phyloP scores from a whole-genome alignment of 2,888 invertebrate species.

The Macrosiphum euphorbiae region DNA sequence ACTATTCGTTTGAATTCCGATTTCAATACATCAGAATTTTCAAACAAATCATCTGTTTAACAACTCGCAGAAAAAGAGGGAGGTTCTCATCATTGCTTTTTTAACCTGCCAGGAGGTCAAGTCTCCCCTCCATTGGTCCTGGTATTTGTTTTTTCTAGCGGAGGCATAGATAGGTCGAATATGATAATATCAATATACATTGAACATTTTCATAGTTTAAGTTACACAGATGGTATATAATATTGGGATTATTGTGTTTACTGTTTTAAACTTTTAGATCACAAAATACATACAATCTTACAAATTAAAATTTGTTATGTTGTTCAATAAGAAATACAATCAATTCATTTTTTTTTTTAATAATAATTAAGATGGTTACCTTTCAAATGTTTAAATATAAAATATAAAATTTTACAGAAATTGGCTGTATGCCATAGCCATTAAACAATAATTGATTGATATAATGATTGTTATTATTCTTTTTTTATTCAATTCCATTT shows the following conservation, averaged over 20 bases:
- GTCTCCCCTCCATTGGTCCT: background rate
- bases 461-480: too few species aligned
- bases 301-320: background rate
- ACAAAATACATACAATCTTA: background rate
- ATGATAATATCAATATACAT: background rate
- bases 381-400: too few species aligned
- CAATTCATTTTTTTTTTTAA: background rate
- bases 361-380: too few species aligned
- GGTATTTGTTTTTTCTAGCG: background rate
- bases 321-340: background rate
- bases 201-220: background rate
- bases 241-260: background rate
- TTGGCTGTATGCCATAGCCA: too few species aligned
- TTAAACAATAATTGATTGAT: too few species aligned
- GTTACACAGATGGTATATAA: background rate
- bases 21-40: background rate
- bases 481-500: background rate
- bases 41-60: background rate
- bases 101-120: background rate
- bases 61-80: too few species aligned
- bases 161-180: background rate
- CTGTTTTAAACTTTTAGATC: background rate
- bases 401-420: too few species aligned
- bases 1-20: background rate
- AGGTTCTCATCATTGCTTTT: background rate